These are phyloP conservation scores for Drosophila limbata DNA, from an alignment of 2,888 invertebrate species.

Conservation along the genomic window DNA sequence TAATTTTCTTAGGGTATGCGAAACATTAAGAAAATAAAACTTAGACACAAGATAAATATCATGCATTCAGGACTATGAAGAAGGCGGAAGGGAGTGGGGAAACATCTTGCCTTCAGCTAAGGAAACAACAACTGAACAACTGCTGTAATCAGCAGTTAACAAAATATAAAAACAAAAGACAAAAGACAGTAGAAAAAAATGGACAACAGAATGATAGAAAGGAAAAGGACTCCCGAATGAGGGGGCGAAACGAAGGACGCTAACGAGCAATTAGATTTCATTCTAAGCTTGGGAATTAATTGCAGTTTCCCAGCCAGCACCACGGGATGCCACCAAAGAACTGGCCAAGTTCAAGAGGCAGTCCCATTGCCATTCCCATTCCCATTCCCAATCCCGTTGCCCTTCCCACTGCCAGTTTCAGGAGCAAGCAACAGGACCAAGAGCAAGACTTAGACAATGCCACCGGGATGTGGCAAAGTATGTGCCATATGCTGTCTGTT, in stretches of 20 bases:
- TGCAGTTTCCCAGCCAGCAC: slow-evolving; percentile 69
- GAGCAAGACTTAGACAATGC: slow-evolving; percentile 9
- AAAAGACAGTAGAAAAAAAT: slow-evolving; percentile 39
- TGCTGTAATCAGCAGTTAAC: slow-evolving; percentile 85
- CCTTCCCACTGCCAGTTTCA: background rate
- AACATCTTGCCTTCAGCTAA: background rate
- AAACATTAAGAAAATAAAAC: slow-evolving; percentile 70
- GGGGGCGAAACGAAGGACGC: slow-evolving; percentile 42
- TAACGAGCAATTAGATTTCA: slow-evolving; percentile 85
- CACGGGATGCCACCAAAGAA: slow-evolving; percentile 43
- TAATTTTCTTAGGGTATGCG: slow-evolving; percentile 34
- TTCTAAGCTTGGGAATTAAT: slow-evolving; percentile 84
- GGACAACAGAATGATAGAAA: slow-evolving; percentile 20
- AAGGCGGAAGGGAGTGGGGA: background rate
- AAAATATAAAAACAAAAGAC: slow-evolving; percentile 76
- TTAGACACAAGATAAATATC: slow-evolving; percentile 79
- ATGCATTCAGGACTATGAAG: slow-evolving; percentile 18
- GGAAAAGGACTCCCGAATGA: slow-evolving; percentile 30
- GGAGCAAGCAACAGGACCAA: slow-evolving; percentile 9
- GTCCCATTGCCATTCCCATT: background rate
- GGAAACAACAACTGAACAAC: slow-evolving; percentile 69
- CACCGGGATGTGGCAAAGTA: slow-evolving; percentile 31
- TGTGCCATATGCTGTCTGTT: slow-evolving; percentile 72
- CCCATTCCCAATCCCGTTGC: background rate
- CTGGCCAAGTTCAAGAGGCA: slow-evolving; percentile 34